phyloP scores from a whole-genome alignment of 2,797 vertebrate genomes.

The Melanotaenia pygmaea region DNA sequence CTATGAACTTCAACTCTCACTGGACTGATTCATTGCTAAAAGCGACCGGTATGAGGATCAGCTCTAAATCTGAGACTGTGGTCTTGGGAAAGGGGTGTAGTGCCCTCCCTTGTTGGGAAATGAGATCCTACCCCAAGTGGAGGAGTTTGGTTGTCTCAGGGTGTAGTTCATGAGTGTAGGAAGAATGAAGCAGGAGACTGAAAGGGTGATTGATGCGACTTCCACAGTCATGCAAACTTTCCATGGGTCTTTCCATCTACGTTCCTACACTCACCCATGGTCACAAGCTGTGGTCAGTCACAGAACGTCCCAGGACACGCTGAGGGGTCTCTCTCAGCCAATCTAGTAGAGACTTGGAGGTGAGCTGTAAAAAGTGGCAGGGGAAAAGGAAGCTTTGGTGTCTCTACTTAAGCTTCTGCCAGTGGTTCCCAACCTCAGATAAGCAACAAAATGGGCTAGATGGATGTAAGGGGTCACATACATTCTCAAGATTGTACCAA shows the following conservation, averaged over 20 bases:
- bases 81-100: background rate
- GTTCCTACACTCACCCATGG: no score
- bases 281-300: background rate
- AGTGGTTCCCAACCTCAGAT: background rate
- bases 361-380: background rate
- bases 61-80: background rate
- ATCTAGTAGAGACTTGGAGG: background rate
- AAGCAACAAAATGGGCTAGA: background rate
- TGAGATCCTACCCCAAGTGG: background rate
- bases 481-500: conserved; percentile 16
- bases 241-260: background rate
- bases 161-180: background rate
- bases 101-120: background rate
- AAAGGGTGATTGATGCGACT: background rate
- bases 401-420: background rate
- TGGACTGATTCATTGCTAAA: background rate
- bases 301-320: background rate
- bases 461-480: background rate
- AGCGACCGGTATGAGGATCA: background rate
- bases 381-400: background rate
- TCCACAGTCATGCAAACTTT: background rate
- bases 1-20: no score
- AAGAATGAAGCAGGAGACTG: background rate
- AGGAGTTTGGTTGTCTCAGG: no score
- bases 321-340: background rate